Evolutionary conservation across 1,140 invertebrate species (phyloP), one percentile per base, ranked within the genome.

Genomic region (Anastatus disparis): DNA sequence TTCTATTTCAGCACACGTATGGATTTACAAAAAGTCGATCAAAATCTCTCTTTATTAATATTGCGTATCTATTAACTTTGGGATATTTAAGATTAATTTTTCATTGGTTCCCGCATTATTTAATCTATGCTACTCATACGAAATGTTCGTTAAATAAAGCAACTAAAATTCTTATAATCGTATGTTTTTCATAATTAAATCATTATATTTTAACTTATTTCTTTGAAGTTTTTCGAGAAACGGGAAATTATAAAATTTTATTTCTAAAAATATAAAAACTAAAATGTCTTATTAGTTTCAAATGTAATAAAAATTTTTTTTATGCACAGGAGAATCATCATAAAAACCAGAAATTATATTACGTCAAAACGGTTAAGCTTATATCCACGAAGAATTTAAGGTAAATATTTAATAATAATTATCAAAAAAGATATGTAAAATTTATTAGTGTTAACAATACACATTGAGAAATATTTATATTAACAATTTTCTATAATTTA

Each of bases 101-200:
- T 81, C 93, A 96, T 81, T 97, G 95, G 95, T 93, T 90, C 82
- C 94, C 94, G 1, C 90, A 90, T 56, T 89, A 93, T 84, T 87
- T 91, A 76, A 85, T 97, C 26, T 90, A 92, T 62, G 87, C 90
- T 2, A 95, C 93, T 2, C 91, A 94, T 77, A 82, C 81, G 29
- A 85, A 86, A 72, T 95, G 93, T 78, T 80, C 89, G 38, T 87
- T 97, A 42, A 86, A 87, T 46, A 77, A 87, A 15, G 95, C 95
- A 0, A 89, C 92, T 26, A 91, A 91, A 80, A 88, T 97, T 53
- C 84, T 97, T 12, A 87, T 97, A 71, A 88, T 92, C 75, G 93
- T 93, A 87, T 88, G 87, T n/a, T n/a, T 65, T 48, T 48, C 58
- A 44, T 12, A 58, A 40, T 40, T 15, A 26, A 13, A 6, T 7